phyloP scores from a whole-genome alignment of 1,140 invertebrate species.

The Bombus picipes region DNA sequence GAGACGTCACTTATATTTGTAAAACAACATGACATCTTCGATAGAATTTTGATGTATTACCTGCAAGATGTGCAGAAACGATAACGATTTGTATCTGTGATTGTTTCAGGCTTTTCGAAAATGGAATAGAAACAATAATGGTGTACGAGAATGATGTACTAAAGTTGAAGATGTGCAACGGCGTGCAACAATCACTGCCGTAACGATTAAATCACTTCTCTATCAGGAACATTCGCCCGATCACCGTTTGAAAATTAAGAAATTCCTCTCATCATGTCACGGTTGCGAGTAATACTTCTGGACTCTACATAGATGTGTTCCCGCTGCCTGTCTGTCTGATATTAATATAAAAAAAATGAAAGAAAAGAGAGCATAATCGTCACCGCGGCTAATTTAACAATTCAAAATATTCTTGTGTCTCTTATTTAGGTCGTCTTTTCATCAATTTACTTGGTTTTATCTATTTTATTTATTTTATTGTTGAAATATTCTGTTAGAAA shows the following conservation, averaged over 20 bases:
- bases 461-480: not conserved
- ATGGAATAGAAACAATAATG: conserved; percentile 97
- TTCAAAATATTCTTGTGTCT: not conserved
- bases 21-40: no score
- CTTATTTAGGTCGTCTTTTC: not conserved
- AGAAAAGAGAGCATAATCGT: not conserved
- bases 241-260: conserved; percentile 69
- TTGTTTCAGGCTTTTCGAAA: conserved; percentile 92
- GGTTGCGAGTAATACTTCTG: conserved; percentile 39
- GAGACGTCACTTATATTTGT: no score
- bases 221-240: conserved; percentile 62
- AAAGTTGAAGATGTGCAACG: conserved; percentile 98
- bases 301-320: conserved; percentile 19
- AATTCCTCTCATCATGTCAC: conserved; percentile 64
- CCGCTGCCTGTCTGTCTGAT: no score
- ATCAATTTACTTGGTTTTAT: conserved; percentile 2
- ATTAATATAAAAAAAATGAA: not conserved
- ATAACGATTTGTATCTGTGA: not conserved
- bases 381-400: not conserved
- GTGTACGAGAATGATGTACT: conserved; percentile 97
- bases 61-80: not conserved
- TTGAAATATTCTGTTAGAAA: not conserved
- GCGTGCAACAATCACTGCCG: no score
- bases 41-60: no score
- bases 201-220: conserved; percentile 80